Evolutionary conservation across 2,888 invertebrate genomes (phyloP).

Genomic region (Tetragonisca angustula): DNA sequence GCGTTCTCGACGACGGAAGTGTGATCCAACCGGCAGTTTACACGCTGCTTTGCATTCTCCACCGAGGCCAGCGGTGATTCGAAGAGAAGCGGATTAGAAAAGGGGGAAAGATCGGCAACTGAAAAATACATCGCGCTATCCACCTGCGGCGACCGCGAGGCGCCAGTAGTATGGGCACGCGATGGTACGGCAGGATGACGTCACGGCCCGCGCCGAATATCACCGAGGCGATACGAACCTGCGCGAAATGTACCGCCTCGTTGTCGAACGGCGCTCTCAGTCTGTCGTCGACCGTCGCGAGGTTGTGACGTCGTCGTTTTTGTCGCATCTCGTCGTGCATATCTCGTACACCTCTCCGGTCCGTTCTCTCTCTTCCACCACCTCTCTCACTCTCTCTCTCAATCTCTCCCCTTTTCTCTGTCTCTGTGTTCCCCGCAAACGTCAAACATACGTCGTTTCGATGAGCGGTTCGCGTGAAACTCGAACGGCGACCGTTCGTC

Average conservation of each 20-base stretch:
- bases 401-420: background rate
- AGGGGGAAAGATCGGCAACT: conserved; percentile 48
- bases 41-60: background rate
- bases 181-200: conserved; percentile 82
- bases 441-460: conserved; percentile 16
- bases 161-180: conserved; percentile 81
- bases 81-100: conserved; percentile 28
- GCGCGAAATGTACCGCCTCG: conserved; percentile 70
- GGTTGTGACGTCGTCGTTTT: conserved; percentile 48
- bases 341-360: too few relatives aligned
- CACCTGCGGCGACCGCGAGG: conserved; percentile 75
- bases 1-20: background rate
- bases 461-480: conserved; percentile 48
- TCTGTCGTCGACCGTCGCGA: conserved; percentile 76
- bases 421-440: background rate
- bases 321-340: background rate
- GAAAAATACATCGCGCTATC: conserved; percentile 69
- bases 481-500: conserved; percentile 48
- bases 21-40: conserved; percentile 6
- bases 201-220: conserved; percentile 76
- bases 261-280: conserved; percentile 73
- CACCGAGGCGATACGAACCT: conserved; percentile 72
- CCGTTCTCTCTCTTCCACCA: background rate
- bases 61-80: conserved; percentile 10
- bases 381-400: background rate